Conservation (phyloP, 1,140 invertebrate species). For the Drosophila mayri region DNA sequence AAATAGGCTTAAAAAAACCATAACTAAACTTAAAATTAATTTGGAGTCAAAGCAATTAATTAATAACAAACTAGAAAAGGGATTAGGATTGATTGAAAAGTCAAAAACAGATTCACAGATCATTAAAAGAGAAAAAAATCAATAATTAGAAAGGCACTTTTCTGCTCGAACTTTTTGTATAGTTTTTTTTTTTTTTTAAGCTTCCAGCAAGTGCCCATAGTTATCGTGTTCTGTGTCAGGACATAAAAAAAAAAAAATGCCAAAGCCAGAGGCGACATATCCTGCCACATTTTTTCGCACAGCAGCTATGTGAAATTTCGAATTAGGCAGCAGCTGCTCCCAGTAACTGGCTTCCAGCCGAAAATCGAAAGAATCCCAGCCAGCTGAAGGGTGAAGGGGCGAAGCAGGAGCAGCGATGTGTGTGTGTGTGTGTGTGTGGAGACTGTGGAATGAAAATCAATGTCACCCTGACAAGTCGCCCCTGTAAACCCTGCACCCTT, state of each 20-base stretch:
- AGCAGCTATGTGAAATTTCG: conserved; percentile 58
- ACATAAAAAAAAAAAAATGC: conserved; percentile 8
- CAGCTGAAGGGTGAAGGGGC: too few relatives aligned
- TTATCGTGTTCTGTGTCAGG: not conserved
- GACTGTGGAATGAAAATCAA: conserved; percentile 70
- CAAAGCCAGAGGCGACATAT: conserved; percentile 34
- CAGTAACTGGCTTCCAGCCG: conserved; percentile 52
- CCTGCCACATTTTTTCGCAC: conserved; percentile 59
- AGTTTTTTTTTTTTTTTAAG: too few relatives aligned
- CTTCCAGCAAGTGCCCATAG: not conserved
- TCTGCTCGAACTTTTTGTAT: too few relatives aligned
- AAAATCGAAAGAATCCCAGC: conserved; percentile 59
- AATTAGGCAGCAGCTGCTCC: conserved; percentile 77
- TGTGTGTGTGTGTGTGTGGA: conserved; percentile 14
- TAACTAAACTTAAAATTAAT: too few relatives aligned
- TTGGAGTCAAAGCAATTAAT: too few relatives aligned
- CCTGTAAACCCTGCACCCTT: not conserved
- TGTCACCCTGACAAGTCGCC: conserved; percentile 64
- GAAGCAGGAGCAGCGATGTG: conserved; percentile 51
- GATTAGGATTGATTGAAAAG: not conserved
- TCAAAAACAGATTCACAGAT: not conserved
- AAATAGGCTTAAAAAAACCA: too few relatives aligned
- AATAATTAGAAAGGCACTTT: too few relatives aligned
- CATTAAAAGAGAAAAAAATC: not conserved
- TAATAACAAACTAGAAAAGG: not conserved